Conservation (phyloP, 64 coral and sea anemone species). For the Stichodactyla helianthus region DNA sequence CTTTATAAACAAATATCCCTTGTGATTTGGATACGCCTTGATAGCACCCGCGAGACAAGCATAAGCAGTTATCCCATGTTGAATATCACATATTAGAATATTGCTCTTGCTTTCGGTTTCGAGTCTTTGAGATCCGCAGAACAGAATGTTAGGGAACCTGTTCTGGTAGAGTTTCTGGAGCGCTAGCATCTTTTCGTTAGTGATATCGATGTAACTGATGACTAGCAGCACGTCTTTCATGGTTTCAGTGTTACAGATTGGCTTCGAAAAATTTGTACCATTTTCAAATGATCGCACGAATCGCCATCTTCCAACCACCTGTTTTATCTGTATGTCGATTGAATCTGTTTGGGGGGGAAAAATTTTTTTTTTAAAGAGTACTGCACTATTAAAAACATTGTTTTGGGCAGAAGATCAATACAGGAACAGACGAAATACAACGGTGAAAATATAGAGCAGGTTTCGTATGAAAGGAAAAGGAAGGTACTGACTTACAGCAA, state of each 20-base stretch:
- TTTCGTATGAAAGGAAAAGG: too few species aligned
- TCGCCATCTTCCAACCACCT: background rate
- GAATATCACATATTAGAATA: slow-evolving; percentile 31
- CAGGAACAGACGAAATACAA: too few species aligned
- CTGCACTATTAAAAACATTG: too few species aligned
- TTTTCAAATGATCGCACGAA: background rate
- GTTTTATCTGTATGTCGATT: background rate
- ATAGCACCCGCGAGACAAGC: slow-evolving; percentile 50
- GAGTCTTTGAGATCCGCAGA: slow-evolving; percentile 43
- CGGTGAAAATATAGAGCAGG: too few species aligned
- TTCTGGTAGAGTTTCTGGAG: slow-evolving; percentile 54
- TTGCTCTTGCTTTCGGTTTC: background rate
- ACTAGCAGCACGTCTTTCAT: slow-evolving; percentile 56
- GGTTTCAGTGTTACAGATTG: background rate
- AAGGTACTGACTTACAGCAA: too few species aligned
- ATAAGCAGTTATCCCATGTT: slow-evolving; percentile 67
- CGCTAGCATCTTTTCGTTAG: slow-evolving; percentile 49
- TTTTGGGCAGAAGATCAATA: too few species aligned
- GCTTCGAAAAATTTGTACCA: background rate
- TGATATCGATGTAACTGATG: slow-evolving; percentile 35
- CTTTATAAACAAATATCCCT: slow-evolving; percentile 81
- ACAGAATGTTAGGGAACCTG: slow-evolving; percentile 62
- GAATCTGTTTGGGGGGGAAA: slow-evolving; percentile 3
- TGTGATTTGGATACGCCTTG: slow-evolving; percentile 24
- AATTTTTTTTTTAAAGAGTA: background rate